Evolutionary conservation across 2,888 invertebrate species (phyloP), one percentile per base, ranked within the genome.

Genomic region (Lacanobia oleracea): DNA sequence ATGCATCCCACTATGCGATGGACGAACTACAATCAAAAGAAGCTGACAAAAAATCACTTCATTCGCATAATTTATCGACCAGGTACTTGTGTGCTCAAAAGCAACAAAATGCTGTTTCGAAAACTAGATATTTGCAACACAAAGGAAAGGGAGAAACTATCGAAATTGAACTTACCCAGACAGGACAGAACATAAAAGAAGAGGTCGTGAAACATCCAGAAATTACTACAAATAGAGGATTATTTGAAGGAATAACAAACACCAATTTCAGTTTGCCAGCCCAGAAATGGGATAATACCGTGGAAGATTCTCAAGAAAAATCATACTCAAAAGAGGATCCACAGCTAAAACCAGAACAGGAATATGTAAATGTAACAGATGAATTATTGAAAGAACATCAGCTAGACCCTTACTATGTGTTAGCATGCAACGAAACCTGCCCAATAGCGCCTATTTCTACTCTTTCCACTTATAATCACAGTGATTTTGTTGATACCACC

Each of bases 391-490:
- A 59, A 5, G 43, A 65, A 27, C 67, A 82, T 43, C 50, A 1
- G 5, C 45, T 86, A 27, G 63, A 85, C 16, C 76, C 82, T 14
- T 73, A 71, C 18, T 75, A 75, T 43, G 75, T 79, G 2, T 72
- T 84, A 18, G 71, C 82, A 0, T 82, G 82, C 51, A 85, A 76
- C 37, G 86, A 85, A 53, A 82, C 84, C 12, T 84, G 82, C 63
- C 74, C 84, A 3, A 79, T 85, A n/a, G 67, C 85, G 18, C 79
- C 82, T 0, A 67, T 64, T 21, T 23, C 72, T 37, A 16, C 61
- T 18, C 3, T n/a, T 1, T 14, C 21, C 8, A 1, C 43, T 18
- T 5, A 5, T 7, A 37, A 53, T 14, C 37, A 27, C 43, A 53
- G 14, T 43, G 73, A 51, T 33, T 21, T 77, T 27, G 57, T 62